Evolutionary conservation across 2,113 vertebrate species (phyloP), one percentile per base, ranked within the genome.

Genomic region (Sapajus apella): DNA sequence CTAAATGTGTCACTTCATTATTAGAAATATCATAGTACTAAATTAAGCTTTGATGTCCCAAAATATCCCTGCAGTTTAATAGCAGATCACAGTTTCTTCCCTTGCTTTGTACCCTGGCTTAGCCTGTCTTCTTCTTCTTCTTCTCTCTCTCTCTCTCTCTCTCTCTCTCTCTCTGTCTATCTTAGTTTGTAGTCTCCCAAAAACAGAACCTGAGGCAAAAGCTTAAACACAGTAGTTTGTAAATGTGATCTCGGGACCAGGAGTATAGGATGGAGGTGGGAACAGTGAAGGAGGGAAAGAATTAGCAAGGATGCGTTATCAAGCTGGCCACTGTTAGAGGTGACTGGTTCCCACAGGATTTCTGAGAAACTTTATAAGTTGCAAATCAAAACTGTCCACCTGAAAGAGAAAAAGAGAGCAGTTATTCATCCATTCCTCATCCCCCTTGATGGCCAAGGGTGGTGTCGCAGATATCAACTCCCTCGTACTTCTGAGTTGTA

Each of bases 1-100:
- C 96, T 95, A 85, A 97, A 97, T 95, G 87, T 94, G 81, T 98
- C 97, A 96, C 72, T 95, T 95, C 90, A 56, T 95, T 96, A 97
- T 92, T 96, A 96, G 96, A 96, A 96, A 79, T 64, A 90, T 82
- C 87, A 90, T 61, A 94, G 32, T 56, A 85, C 90, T 88, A 95
- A 92, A 94, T 20, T 95, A 84, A 86, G 40, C 87, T 97, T 90
- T 97, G 76, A 97, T 96, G 52, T 97, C 83, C 94, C 81, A 66
- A 95, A 96, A 96, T 90, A 85, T 72, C 90, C 90, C 35, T 70
- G 55, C 32, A 73, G 21, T 91, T 90, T 95, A 95, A 88, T 43
- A 87, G 43, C 87, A 92, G 83, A 79, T 90, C 87, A 95, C 27
- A 80, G 43, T 77, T 84, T 87, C 80, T 66, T 95, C 52, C 75